A percentile compares a stretch with the other conserved stretches of the same genome.
Evolutionary conservation across 1,140 invertebrate species (phyloP).

Genomic region (Ostrea denselamellosa): DNA sequence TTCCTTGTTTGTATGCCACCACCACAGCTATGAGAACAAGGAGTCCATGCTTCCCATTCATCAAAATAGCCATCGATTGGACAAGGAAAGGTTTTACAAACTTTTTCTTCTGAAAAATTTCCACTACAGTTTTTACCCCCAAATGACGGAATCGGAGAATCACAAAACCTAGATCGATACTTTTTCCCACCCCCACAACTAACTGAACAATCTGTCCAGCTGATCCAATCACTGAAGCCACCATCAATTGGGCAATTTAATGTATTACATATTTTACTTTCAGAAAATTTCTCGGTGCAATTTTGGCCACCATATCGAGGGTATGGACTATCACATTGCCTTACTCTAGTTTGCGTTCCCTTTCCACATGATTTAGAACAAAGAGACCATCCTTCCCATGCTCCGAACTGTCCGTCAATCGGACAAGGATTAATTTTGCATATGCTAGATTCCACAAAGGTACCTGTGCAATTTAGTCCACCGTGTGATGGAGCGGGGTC

Average conservation of each 20-base stretch:
- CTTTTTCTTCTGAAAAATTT: not conserved
- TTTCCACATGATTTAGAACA: constrained; percentile 64
- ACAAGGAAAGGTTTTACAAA: not conserved
- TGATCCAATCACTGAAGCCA: not conserved
- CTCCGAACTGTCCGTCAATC: constrained; percentile 64
- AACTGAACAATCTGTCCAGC: not conserved
- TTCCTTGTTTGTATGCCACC: constrained; percentile 45
- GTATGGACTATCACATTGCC: constrained; percentile 57
- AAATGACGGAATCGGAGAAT: constrained; percentile 32
- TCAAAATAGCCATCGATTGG: constrained; percentile 24
- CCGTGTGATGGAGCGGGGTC: not conserved
- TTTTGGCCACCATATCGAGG: constrained; percentile 62
- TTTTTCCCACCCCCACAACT: constrained; percentile 4
- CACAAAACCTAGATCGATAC: constrained; percentile 11
- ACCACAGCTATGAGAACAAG: constrained; percentile 20
- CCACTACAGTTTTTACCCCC: not conserved
- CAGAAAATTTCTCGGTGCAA: constrained; percentile 55
- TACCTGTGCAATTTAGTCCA: not conserved
- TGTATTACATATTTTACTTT: not conserved
- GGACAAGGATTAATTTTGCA: not conserved
- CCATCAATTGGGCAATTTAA: constrained; percentile 21
- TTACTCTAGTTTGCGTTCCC: constrained; percentile 53
- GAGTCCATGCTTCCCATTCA: constrained; percentile 32
- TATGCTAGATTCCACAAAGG: not conserved
- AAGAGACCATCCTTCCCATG: constrained; percentile 61